These are phyloP conservation scores for Trichosurus vulpecula DNA, from an alignment of 2,797 vertebrate species.

Conservation along the genomic window DNA sequence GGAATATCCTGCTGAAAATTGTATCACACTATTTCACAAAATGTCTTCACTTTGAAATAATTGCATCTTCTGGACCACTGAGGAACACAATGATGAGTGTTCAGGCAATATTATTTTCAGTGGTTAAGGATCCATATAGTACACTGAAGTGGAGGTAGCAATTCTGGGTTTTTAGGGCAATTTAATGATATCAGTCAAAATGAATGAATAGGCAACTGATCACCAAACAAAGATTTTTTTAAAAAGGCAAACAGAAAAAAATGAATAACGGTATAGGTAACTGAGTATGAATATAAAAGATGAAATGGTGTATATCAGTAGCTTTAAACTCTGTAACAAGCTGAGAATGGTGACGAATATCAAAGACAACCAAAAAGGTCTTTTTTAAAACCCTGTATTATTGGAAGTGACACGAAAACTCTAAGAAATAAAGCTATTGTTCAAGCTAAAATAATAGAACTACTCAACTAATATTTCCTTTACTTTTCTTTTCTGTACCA, in stretches of 20 bases:
- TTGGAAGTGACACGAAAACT: not conserved
- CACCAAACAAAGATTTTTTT: not conserved
- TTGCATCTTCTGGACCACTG: not conserved
- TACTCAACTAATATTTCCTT: not conserved
- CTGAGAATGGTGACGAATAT: not conserved
- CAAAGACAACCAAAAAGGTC: not conserved
- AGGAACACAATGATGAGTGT: not conserved
- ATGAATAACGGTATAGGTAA: not conserved
- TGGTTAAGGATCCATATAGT: not conserved
- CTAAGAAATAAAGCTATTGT: not conserved
- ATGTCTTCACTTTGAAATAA: not conserved
- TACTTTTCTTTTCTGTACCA: not conserved
- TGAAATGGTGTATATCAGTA: not conserved
- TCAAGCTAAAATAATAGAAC: not conserved
- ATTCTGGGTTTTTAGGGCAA: not conserved
- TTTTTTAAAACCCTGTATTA: too few relatives aligned
- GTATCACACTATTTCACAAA: not conserved
- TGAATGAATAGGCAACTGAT: not conserved
- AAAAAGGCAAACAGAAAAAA: not conserved
- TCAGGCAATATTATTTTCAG: not conserved
- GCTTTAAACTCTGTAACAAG: not conserved
- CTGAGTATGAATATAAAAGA: not conserved
- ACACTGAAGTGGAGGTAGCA: not conserved
- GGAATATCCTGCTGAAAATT: not conserved
- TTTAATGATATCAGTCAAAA: not conserved